A percentile compares a stretch with the other conserved stretches of the same genome.
phyloP scores from a whole-genome alignment of 2,888 invertebrate species.

The Ophioninae sp. region DNA sequence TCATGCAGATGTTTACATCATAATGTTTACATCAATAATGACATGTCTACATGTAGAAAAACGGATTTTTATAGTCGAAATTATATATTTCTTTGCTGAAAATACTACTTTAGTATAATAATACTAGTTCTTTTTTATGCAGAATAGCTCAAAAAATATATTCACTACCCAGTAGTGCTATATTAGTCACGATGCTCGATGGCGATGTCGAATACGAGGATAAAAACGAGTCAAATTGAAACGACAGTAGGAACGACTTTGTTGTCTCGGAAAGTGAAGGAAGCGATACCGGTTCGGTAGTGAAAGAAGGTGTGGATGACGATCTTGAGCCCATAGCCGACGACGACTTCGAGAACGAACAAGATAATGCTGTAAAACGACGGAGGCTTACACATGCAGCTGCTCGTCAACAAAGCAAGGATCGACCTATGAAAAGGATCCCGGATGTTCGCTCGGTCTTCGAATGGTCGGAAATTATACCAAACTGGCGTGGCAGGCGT shows the following conservation, averaged over 20 bases:
- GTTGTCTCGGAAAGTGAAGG: too few relatives aligned
- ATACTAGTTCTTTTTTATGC: not conserved
- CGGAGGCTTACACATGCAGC: not conserved
- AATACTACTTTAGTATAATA: not conserved
- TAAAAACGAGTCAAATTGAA: not conserved
- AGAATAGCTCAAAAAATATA: not conserved
- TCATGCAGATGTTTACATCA: not conserved
- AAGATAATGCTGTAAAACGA: not conserved
- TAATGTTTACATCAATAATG: not conserved
- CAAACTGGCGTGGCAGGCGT: slow-evolving; percentile 6
- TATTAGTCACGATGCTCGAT: not conserved
- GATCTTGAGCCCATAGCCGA: not conserved
- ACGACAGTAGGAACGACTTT: not conserved
- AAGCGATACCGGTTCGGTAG: too few relatives aligned
- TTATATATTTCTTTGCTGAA: slow-evolving; percentile 1
- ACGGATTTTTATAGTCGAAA: slow-evolving; percentile 1
- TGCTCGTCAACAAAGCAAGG: not conserved
- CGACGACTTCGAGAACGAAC: not conserved
- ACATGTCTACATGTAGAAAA: slow-evolving; percentile 1
- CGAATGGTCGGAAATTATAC: not conserved
- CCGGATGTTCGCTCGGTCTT: not conserved
- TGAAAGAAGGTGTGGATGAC: too few relatives aligned
- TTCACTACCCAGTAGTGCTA: not conserved
- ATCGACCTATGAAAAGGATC: not conserved
- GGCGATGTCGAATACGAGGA: not conserved